Percentiles rank a stretch among this genome's conserved stretches.
phyloP scores from a whole-genome alignment of 2,113 vertebrate genomes.

The Tragelaphus scriptus region DNA sequence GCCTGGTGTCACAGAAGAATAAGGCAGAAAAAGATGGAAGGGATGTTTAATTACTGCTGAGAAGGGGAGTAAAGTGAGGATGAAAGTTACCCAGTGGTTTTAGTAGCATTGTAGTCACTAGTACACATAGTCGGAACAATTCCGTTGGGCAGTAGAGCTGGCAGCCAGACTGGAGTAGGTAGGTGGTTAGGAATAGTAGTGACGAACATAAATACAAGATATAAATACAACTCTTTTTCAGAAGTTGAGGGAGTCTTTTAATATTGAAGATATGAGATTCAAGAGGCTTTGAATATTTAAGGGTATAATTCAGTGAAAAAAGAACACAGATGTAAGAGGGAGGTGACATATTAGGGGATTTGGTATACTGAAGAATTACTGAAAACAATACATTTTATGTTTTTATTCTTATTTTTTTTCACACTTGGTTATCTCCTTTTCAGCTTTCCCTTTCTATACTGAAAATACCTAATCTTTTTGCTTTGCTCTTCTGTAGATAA shows the following conservation, averaged over 20 bases:
- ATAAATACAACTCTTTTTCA: not conserved
- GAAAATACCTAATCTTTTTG: not conserved
- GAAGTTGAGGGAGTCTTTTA: not conserved
- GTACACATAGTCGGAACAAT: too few relatives aligned
- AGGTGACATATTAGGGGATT: not conserved
- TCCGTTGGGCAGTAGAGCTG: too few relatives aligned
- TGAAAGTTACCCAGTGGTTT: not conserved
- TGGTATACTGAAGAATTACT: not conserved
- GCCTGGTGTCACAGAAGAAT: not conserved
- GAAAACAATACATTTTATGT: not conserved
- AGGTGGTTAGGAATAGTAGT: not conserved
- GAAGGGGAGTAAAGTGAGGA: not conserved
- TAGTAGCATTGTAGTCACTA: not conserved
- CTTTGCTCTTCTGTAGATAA: not conserved
- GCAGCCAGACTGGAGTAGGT: not conserved
- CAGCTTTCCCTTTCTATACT: not conserved
- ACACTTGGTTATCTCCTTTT: not conserved
- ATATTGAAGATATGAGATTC: not conserved
- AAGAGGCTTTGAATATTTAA: not conserved
- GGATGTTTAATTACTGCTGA: not conserved
- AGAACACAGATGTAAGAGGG: not conserved
- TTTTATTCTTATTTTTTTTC: not conserved
- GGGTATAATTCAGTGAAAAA: not conserved
- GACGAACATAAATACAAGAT: not conserved
- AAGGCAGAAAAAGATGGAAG: not conserved